Evolutionary conservation across 64 coral and sea anemone species (phyloP), one percentile per base, ranked within the genome.

Genomic region (Pocillopora verrucosa): DNA sequence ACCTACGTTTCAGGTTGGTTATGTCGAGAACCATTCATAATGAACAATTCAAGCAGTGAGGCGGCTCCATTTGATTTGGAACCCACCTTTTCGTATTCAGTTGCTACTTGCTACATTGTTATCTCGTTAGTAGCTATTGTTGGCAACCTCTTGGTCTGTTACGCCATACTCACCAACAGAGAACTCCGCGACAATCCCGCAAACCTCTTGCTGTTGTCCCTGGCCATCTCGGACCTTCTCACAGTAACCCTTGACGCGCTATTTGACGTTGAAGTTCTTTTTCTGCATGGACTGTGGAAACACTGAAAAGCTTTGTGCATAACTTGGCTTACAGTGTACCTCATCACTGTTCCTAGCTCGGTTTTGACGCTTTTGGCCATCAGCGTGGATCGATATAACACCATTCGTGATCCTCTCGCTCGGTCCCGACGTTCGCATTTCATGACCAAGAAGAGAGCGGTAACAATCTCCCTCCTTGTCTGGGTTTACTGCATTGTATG

Each of bases 291-390:
- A 19, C n/a, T 25, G 16, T 99, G 97, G 97, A 76, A 86, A 13
- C 88, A 95, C 14, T 93, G 97, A 11, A 56, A 72, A 16, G 6
- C 59, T 1, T 35, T 92, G 25, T 99, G 97, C 62, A 56, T 58
- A 0, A 75, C 93, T 4, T 95, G 77, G 61, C 88, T 89, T 0
- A 99, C 91, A 1, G 87, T 88, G n/a, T 99, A 93, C 63, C 67
- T 99, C 7, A 91, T 99, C 13, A 87, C 91, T 22, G 93, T 93
- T 1, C 91, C 97, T 5, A 90, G 93, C 2, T 99, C 97, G 34
- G 92, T 95, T 34, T 59, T 99, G 56, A 95, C 91, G 60, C 86
- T 99, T 1, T 79, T 99, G 79, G 93, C 97, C 0, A 89, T 99
- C 19, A 95, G 93, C n/a, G 65, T 95, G 2, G 97, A 99, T 75